phyloP scores from a whole-genome alignment of 1,140 invertebrate genomes.

The Musca domestica region DNA sequence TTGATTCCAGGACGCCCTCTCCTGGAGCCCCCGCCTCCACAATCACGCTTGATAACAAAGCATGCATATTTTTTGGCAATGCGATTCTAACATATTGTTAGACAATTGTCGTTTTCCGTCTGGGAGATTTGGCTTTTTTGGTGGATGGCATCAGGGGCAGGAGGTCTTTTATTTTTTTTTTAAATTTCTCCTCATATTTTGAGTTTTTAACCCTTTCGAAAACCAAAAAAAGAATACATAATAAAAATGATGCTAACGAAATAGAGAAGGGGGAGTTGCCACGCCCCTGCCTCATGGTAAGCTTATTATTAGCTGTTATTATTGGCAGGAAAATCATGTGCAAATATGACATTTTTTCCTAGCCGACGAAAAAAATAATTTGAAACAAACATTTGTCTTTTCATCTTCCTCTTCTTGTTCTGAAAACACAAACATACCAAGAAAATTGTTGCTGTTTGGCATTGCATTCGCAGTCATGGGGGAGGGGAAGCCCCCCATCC shows the following conservation, averaged over 20 bases:
- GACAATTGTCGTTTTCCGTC: not conserved
- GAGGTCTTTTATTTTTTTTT: not conserved
- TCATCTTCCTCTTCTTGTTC: not conserved
- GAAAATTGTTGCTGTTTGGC: slow-evolving; percentile 4
- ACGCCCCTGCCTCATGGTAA: not conserved
- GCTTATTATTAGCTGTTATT: not conserved
- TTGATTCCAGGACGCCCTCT: not conserved
- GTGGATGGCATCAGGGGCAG: no score
- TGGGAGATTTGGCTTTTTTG: not conserved
- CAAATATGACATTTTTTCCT: slow-evolving; percentile 17
- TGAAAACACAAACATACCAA: not conserved
- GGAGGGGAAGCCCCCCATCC: not conserved
- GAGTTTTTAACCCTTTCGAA: no score
- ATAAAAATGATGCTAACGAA: no score
- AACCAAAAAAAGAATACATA: no score
- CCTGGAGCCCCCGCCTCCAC: not conserved
- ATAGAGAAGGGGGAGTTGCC: no score
- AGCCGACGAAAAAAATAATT: no score
- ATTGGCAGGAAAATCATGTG: slow-evolving; percentile 14
- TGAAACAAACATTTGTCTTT: slow-evolving; percentile 1
- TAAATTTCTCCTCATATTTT: not conserved
- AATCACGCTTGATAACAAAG: not conserved
- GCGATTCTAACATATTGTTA: slow-evolving; percentile 8
- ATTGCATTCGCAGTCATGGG: not conserved
- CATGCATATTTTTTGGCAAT: not conserved